Evolutionary conservation across 92 coral and sea anemone genomes (phyloP), one percentile per base, ranked within the genome.

Genomic region (Porites lobata): DNA sequence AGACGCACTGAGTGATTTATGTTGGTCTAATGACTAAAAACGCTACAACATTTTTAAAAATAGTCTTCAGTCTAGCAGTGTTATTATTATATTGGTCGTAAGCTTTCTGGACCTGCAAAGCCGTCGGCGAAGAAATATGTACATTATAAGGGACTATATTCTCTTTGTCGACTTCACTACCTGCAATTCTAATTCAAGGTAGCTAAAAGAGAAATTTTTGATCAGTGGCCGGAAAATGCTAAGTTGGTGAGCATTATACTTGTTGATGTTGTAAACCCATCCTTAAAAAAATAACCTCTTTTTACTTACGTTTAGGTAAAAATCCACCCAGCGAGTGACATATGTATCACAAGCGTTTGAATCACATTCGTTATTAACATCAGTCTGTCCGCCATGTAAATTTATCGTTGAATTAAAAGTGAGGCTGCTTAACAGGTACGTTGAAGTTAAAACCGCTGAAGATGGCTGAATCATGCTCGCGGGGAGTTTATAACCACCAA

Each of bases 291-390:
- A 38, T 38, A 38, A 38, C 47, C 13, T 72, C 9, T 53, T 20
- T 3, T 59, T 75, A 85, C 94, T 91, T 86, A 91, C 94, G n/a
- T 91, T 82, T 11, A 92, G 51, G 76, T 92, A 92, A 64, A 92
- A 92, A n/a, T 89, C 87, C 2, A 92, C 82, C 95, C 95, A 92
- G 22, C 88, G 73, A 5, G 90, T 83, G 18, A 86, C 92, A 64
- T 92, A 92, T 2, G 86, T 72, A 59, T 79, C 72, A 72, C 92
- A 84, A 15, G 64, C 32, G 50, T 65, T 72, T 6, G 86, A 32
- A 14, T 58, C 47, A 1, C 78, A 57, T 12, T 57, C 66, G 13
- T 32, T 58, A 52, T 21, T 71, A 21, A 7, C 69, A 13, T 78
- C 72, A 56, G 2, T n/a, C 53, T 17, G 18, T 12, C 19, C 43